Percentiles rank a stretch among this genome's conserved stretches.
These are phyloP conservation scores for Caenorhabditis sp. DNA, from an alignment of 2,888 invertebrate genomes.

Conservation along the genomic window DNA sequence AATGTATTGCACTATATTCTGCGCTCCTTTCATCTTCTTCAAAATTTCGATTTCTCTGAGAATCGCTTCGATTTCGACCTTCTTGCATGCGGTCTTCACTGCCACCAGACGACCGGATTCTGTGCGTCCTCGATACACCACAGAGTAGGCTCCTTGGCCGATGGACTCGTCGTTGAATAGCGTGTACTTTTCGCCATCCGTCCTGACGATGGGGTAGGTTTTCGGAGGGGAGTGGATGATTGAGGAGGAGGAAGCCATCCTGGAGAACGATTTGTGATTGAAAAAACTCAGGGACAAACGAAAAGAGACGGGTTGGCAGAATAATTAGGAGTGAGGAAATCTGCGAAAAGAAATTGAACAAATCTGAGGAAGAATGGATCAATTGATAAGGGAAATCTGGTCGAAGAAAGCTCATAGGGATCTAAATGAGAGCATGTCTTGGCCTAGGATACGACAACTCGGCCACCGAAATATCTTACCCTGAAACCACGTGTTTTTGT, in stretches of 20 bases:
- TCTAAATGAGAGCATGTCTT: too few species aligned
- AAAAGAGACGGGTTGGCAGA: neutral
- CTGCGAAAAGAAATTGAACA: too few species aligned
- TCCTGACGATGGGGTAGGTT: constrained; percentile 14
- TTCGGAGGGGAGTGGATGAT: constrained; percentile 8
- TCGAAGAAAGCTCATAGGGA: too few species aligned
- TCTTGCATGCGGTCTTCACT: constrained; percentile 51
- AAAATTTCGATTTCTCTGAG: constrained; percentile 57
- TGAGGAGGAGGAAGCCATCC: constrained; percentile 22
- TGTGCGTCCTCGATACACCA: constrained; percentile 59
- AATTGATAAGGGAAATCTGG: too few species aligned
- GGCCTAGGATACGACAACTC: too few species aligned
- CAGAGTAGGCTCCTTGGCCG: constrained; percentile 59
- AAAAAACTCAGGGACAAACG: neutral
- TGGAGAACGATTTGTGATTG: neutral
- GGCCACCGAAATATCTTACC: too few species aligned
- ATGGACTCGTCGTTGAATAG: constrained; percentile 30
- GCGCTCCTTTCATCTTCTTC: constrained; percentile 27
- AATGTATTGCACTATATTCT: constrained; percentile 64
- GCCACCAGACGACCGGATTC: constrained; percentile 52
- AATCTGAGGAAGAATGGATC: too few species aligned
- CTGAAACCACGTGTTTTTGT: too few species aligned
- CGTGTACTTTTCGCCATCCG: constrained; percentile 43
- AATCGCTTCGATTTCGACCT: constrained; percentile 46
- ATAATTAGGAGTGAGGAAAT: too few species aligned